Conservation (phyloP, 2,888 invertebrate species). For the Tortrix viridana region DNA sequence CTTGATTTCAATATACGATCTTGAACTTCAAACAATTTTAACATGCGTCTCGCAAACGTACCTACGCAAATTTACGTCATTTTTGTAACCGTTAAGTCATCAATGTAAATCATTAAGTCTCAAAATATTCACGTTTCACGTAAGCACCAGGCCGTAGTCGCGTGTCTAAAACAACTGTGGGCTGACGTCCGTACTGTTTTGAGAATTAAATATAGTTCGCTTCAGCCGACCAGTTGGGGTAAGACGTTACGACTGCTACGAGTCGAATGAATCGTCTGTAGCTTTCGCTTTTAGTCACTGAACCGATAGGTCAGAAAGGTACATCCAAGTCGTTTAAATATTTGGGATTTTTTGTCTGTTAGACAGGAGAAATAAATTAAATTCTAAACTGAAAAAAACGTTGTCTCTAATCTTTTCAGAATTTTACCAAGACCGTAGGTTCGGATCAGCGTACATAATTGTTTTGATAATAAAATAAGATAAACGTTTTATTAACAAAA, state of each 20-base stretch:
- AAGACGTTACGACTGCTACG: constrained; percentile 47
- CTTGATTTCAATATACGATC: constrained; percentile 40
- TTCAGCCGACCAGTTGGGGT: constrained; percentile 59
- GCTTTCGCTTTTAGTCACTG: constrained; percentile 42
- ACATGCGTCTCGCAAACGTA: constrained; percentile 51
- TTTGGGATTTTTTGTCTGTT: neutral
- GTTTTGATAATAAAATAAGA: no score
- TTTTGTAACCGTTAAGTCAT: constrained; percentile 48
- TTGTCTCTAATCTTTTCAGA: no score
- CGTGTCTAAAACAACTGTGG: constrained; percentile 73
- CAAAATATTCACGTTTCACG: constrained; percentile 56
- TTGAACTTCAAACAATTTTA: constrained; percentile 52
- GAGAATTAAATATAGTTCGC: constrained; percentile 72
- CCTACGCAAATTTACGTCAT: constrained; percentile 60
- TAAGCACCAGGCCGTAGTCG: constrained; percentile 70
- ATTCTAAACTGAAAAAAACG: neutral
- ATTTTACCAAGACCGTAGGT: no score
- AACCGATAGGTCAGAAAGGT: constrained; percentile 31
- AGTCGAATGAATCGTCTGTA: constrained; percentile 46
- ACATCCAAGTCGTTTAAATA: constrained; percentile 19
- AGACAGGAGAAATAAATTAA: neutral
- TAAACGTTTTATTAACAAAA: no score
- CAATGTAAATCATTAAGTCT: constrained; percentile 68
- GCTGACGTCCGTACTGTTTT: constrained; percentile 68
- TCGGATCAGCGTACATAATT: no score